These are phyloP conservation scores for Acanthosepion esculentum DNA, from an alignment of 2,888 invertebrate species.

Conservation along the genomic window DNA sequence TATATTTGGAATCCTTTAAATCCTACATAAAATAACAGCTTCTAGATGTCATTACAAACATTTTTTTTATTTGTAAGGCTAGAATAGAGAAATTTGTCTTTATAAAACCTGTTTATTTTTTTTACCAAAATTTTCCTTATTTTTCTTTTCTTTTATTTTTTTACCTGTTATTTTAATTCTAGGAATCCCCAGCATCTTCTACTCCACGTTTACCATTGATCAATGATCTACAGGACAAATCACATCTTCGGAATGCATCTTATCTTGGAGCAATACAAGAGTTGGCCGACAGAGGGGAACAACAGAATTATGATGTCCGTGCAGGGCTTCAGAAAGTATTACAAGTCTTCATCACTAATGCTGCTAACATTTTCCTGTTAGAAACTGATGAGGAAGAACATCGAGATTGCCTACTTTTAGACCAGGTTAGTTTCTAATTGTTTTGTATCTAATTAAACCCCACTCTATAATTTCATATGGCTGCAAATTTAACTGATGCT, in stretches of 20 bases:
- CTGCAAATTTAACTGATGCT: too few relatives aligned
- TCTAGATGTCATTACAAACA: too few relatives aligned
- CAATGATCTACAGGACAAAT: conserved; percentile 56
- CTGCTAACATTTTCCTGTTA: conserved; percentile 89
- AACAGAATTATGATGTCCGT: conserved; percentile 63
- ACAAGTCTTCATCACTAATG: conserved; percentile 91
- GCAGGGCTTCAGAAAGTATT: conserved; percentile 82
- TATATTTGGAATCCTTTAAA: too few relatives aligned
- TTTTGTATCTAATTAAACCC: background rate
- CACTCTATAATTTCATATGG: too few relatives aligned
- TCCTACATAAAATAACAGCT: too few relatives aligned
- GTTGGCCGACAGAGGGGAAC: conserved; percentile 63
- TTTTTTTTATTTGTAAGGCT: too few relatives aligned
- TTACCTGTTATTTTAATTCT: background rate
- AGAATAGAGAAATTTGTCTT: too few relatives aligned
- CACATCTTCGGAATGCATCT: conserved; percentile 65
- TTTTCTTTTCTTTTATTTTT: background rate
- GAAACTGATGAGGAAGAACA: conserved; percentile 57
- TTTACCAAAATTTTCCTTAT: background rate
- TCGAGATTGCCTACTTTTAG: conserved; percentile 57
- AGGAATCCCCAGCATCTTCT: conserved; percentile 65
- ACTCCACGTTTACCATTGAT: conserved; percentile 53
- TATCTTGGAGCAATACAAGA: conserved; percentile 70
- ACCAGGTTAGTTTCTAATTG: conserved; percentile 60
- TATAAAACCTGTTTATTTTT: too few relatives aligned